Conservation (phyloP, 1,140 invertebrate species). For the Ganaspis sp. region DNA sequence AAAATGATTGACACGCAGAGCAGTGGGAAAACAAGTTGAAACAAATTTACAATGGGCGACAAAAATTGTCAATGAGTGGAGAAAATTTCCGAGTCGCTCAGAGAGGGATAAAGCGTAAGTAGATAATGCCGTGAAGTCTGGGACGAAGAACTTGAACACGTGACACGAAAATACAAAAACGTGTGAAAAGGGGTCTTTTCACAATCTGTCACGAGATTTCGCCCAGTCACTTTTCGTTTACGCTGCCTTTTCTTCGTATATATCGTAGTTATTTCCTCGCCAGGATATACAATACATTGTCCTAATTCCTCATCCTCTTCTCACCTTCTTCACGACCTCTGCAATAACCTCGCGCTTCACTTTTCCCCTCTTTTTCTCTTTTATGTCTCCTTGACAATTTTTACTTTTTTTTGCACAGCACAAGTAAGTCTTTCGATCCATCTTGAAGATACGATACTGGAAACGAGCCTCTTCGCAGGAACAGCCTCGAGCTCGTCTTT, state of each 20-base stretch:
- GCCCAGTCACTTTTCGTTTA: slow-evolving; percentile 11
- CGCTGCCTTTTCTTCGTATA: neutral
- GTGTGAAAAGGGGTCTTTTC: slow-evolving; percentile 15
- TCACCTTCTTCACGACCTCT: neutral
- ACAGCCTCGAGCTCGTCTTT: neutral
- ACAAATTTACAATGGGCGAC: neutral
- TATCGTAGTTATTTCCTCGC: neutral
- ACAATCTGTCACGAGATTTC: slow-evolving; percentile 18
- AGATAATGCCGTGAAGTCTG: neutral
- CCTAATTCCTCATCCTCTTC: neutral
- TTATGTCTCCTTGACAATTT: neutral
- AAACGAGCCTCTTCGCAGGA: slow-evolving; percentile 10
- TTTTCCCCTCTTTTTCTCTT: neutral
- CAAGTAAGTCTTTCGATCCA: neutral
- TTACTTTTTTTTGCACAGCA: neutral
- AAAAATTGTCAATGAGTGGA: neutral
- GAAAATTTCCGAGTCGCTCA: slow-evolving; percentile 1
- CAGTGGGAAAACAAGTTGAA: no score
- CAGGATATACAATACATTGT: slow-evolving; percentile 24
- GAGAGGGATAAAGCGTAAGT: neutral
- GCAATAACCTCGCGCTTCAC: neutral
- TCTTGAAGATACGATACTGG: neutral
- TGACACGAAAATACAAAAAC: slow-evolving; percentile 2
- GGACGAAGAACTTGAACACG: slow-evolving; percentile 6
- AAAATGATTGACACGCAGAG: no score